Evolutionary conservation across 2,113 vertebrate species (phyloP).

Genomic region (Alligator mississippiensis): DNA sequence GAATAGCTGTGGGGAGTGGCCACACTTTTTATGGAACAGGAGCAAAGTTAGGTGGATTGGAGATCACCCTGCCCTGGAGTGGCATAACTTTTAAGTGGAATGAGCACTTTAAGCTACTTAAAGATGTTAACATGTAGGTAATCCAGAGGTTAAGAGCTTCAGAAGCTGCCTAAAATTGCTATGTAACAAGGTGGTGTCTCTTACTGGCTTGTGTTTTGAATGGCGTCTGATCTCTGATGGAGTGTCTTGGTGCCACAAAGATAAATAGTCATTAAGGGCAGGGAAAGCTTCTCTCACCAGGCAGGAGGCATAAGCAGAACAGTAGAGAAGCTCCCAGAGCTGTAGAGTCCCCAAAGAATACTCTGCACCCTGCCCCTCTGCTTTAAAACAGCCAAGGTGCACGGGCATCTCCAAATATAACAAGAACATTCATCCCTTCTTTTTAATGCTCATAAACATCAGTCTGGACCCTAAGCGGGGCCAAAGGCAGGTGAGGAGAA

Average conservation of each 20-base stretch:
- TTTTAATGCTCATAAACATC: not conserved
- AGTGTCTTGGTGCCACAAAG: not conserved
- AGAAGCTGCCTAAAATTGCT: too few relatives aligned
- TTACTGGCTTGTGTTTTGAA: not conserved
- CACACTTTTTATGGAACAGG: too few relatives aligned
- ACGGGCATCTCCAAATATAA: not conserved
- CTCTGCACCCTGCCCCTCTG: accelerated
- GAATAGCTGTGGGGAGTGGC: too few relatives aligned
- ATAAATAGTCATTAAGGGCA: not conserved
- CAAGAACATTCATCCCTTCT: not conserved
- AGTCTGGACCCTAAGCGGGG: not conserved
- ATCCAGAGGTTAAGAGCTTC: too few relatives aligned
- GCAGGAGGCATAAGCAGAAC: not conserved
- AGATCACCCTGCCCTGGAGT: too few relatives aligned
- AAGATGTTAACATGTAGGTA: too few relatives aligned
- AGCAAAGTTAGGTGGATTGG: too few relatives aligned
- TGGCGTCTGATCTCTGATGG: not conserved
- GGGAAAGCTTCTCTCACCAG: not conserved
- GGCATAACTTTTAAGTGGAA: too few relatives aligned
- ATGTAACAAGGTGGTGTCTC: too few relatives aligned
- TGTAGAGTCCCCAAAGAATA: not conserved
- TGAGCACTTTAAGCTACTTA: too few relatives aligned
- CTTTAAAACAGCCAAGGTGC: not conserved
- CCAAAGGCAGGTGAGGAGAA: not conserved
- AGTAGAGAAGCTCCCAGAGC: not conserved